These are phyloP conservation scores for Protonemura montana DNA, from an alignment of 2,888 invertebrate species.

Conservation along the genomic window DNA sequence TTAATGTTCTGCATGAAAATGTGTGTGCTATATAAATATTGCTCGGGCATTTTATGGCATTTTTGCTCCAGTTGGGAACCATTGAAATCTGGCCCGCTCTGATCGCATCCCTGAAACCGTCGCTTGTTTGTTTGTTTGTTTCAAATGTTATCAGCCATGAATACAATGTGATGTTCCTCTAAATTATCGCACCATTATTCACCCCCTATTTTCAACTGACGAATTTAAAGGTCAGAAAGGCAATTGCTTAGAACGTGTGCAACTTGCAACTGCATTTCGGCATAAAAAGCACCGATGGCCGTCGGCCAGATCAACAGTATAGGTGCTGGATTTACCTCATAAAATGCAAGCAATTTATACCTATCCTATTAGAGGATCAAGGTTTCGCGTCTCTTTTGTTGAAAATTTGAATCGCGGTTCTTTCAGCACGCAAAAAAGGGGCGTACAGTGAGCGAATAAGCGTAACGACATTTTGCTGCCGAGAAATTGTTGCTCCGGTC, in stretches of 20 bases:
- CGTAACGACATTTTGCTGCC: neutral
- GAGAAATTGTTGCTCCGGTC: neutral
- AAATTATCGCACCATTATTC: neutral
- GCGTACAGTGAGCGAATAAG: neutral
- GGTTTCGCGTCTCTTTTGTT: neutral
- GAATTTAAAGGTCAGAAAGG: neutral
- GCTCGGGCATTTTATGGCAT: neutral
- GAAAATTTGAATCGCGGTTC: neutral
- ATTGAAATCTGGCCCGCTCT: neutral
- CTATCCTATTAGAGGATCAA: neutral
- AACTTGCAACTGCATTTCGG: neutral
- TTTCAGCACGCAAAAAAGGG: neutral
- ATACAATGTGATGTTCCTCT: neutral
- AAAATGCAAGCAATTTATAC: neutral
- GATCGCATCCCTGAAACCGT: neutral
- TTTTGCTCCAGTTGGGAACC: neutral
- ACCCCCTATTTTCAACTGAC: neutral
- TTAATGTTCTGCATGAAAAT: neutral
- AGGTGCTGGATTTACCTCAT: neutral
- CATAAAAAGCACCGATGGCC: neutral
- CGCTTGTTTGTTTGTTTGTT: too few relatives aligned
- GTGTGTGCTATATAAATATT: neutral
- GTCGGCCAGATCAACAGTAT: neutral
- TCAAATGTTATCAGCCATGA: too few relatives aligned
- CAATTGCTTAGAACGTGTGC: neutral